Base-by-base conservation (phyloP, 2,888 invertebrate species). In the Athalia rosae region DNA sequence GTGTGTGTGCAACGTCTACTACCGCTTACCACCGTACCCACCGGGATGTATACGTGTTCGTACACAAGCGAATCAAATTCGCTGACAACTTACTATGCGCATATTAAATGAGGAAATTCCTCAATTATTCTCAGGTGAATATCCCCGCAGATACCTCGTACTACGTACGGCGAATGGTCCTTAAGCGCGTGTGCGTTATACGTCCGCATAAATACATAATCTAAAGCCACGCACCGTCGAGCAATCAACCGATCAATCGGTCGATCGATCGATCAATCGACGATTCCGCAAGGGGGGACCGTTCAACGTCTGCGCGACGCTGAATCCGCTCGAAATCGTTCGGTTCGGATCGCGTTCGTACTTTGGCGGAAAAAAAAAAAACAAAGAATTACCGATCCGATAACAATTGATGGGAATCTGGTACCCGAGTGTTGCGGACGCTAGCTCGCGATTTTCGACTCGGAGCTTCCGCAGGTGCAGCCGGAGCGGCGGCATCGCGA, bases 91-190 rank as follows among this genome's bases (percentile, higher is more conserved):
- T 28, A 11, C 8, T 15, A 47, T 64, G 64, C 64, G 64, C 64
- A 47, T 64, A 64, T 64, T 64, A 13, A 64, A 45, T 47, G 7
- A 63, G 63, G 47, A 45, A 7, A 61, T 62, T 62, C 41, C 45
- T 62, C 4, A 8, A 43, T 62, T 9, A 62, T 11, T n/a, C 62
- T 13, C 43, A n/a, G n/a, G n/a, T 4, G n/a, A 41, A 9, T n/a
- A 45, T 9, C 3, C 41, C 62, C 43, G 5, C 6, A 62, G n/a
- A 41, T 62, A 3, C 1, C 11, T 77, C 63, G 76, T 79, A 73
- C 76, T 50, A 73, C 73, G 61, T 63, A 64, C 62, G 79, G n/a
- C n/a, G 76, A 77, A 45, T 76, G 71, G 47, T 59, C 67, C 73
- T 77, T 66, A 77, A 77, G 77, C 63, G 76, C 62, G 53, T 67